Evolutionary conservation across 2,888 invertebrate genomes (phyloP), one percentile per base, ranked within the genome.

Genomic region (Tenthredo scrophulariae): DNA sequence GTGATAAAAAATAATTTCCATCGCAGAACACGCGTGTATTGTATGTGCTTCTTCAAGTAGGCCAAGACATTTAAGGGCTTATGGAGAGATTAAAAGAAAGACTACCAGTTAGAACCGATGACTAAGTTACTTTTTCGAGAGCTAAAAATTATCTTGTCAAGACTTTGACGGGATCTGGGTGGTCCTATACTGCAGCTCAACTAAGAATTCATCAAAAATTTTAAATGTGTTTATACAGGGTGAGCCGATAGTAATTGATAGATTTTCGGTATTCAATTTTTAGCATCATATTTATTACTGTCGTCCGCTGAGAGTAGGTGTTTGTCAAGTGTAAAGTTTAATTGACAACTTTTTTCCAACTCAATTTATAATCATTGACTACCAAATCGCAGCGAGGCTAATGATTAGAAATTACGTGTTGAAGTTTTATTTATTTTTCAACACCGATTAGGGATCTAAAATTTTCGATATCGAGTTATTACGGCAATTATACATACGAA

Each of bases 31-130:
- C 84, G 86, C 88, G 86, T 83, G 88, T 87, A 91, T 89, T 88
- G 89, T 88, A 90, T 90, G 89, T 37, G 37, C 37, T 89, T 89
- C 88, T 88, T 91, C 90, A 88, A 92, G 92, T 92, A 91, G 91
- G 86, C 87, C 88, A 86, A 89, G 87, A 89, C 88, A 88, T 90
- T 91, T 88, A 87, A 90, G 88, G 88, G 88, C 88, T 89, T 90
- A 87, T 88, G 88, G 87, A 89, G 88, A 86, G 91, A 92, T 93
- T 92, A 92, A 92, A 91, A 92, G 92, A 91, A 92, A 92, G 93
- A 92, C 92, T 91, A 92, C 92, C 92, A 93, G 93, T 93, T 93
- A 93, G 91, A 90, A 91, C 90, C 92, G 91, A 93, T 93, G 93
- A 93, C 93, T 92, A 87, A 89, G 91, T 91, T 89, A 90, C 89